phyloP scores from a whole-genome alignment of 2,113 vertebrate genomes.

The Anarhynchus alexandrinus region DNA sequence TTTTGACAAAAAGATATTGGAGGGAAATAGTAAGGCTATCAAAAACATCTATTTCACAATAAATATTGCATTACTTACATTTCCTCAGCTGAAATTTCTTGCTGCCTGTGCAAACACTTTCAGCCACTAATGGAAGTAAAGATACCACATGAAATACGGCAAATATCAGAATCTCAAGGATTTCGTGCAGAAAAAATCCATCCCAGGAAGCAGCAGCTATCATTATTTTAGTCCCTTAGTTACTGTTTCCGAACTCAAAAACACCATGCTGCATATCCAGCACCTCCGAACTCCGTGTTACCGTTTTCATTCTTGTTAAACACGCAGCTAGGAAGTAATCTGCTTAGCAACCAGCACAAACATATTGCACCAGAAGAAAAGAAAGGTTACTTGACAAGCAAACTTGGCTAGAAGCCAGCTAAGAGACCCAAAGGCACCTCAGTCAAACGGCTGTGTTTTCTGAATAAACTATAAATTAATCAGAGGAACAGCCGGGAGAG shows the following conservation, averaged over 20 bases:
- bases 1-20: neutral
- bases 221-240: conserved; percentile 31
- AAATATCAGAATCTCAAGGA: conserved; percentile 51
- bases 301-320: conserved; percentile 11
- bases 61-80: conserved; percentile 54
- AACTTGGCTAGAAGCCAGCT: neutral
- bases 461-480: conserved; percentile 7
- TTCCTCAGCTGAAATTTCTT: conserved; percentile 54
- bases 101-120: conserved; percentile 48
- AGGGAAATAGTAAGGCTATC: neutral
- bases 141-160: conserved; percentile 52
- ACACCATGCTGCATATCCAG: neutral
- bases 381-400: conserved; percentile 31
- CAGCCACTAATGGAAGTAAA: conserved; percentile 60
- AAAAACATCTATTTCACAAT: neutral
- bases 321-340: conserved; percentile 43
- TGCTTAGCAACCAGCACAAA: conserved; percentile 64
- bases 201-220: neutral
- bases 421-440: neutral
- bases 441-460: neutral
- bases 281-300: neutral
- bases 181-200: conserved; percentile 18
- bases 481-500: neutral
- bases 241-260: neutral
- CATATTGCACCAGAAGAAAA: conserved; percentile 17